A percentile compares a stretch with the other conserved stretches of the same genome.
Evolutionary conservation across 2,888 invertebrate genomes (phyloP).

Genomic region (Coecobrya sp.): DNA sequence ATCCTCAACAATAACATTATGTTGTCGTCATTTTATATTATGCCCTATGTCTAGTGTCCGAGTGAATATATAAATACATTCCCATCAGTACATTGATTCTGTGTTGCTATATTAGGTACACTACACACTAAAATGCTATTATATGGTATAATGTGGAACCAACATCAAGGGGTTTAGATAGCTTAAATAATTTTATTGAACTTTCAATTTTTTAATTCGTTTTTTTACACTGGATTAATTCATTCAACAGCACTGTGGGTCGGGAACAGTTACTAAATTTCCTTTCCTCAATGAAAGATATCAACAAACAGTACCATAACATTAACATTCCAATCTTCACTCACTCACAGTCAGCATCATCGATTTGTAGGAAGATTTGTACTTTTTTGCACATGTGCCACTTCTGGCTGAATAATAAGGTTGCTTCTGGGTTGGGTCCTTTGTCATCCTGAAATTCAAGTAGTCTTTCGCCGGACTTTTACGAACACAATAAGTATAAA

Average conservation of each 20-base stretch:
- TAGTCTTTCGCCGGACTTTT: background rate
- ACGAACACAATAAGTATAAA: background rate
- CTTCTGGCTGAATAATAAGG: background rate
- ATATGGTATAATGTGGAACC: background rate
- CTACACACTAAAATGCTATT: background rate
- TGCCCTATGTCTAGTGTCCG: no score
- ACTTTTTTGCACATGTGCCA: background rate
- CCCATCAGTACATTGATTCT: no score
- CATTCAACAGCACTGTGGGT: background rate
- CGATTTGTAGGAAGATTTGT: background rate
- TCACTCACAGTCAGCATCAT: no score
- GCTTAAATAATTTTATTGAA: background rate
- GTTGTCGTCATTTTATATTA: no score
- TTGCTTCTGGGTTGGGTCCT: slow-evolving; percentile 53
- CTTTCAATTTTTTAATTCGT: background rate
- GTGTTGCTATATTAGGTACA: no score
- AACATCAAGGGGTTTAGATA: background rate
- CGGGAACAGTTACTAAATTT: background rate
- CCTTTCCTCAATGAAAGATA: background rate
- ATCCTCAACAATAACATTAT: no score
- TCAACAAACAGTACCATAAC: background rate
- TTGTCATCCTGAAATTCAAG: slow-evolving; percentile 24
- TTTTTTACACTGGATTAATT: background rate
- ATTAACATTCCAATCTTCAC: background rate
- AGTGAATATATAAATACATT: no score